Evolutionary conservation across 2,797 vertebrate species (phyloP).

Genomic region (Pseudocheirus occidentalis): DNA sequence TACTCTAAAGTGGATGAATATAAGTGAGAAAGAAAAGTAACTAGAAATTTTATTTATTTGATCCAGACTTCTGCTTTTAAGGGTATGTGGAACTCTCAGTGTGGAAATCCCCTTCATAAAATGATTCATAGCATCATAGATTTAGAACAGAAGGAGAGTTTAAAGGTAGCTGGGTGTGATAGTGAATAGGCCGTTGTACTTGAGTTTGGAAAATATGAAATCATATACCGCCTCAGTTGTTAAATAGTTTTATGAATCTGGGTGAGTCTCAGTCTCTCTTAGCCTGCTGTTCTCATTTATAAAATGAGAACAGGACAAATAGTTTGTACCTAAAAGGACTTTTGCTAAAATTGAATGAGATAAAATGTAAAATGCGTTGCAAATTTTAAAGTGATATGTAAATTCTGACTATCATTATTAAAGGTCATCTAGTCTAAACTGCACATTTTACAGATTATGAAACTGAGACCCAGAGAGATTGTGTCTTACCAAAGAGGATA

Average conservation of each 20-base stretch:
- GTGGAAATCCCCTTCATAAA: neutral
- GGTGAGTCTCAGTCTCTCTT: neutral
- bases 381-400: neutral
- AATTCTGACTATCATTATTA: neutral
- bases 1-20: neutral
- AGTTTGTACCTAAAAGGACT: neutral
- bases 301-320: neutral
- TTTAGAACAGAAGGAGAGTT: neutral
- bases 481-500: neutral
- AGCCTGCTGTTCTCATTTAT: neutral
- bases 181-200: neutral
- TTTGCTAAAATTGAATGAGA: neutral
- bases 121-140: neutral
- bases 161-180: neutral
- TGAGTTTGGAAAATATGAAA: neutral
- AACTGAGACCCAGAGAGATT: neutral
- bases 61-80: neutral
- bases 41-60: neutral
- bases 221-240: neutral
- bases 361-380: neutral
- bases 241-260: neutral
- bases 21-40: neutral
- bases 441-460: neutral
- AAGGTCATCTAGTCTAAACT: neutral
- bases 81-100: neutral